Evolutionary conservation across 2,113 vertebrate genomes (phyloP).

Genomic region (Hippocampus guttulatus): DNA sequence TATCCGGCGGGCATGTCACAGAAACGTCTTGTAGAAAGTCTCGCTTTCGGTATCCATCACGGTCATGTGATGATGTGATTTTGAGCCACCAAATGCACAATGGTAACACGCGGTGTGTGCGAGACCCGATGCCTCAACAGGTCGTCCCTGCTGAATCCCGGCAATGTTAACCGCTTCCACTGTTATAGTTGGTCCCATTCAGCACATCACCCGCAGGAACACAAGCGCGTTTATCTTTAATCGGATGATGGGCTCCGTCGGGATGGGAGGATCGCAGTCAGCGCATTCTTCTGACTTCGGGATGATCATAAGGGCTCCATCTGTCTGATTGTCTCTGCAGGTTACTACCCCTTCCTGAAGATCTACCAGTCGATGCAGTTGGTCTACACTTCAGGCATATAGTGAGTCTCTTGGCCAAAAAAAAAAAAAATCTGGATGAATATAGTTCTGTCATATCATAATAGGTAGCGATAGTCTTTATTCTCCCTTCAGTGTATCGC

Average conservation of each 20-base stretch:
- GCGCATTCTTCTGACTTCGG: conserved; percentile 53
- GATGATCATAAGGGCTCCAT: conserved; percentile 12
- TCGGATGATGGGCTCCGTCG: conserved; percentile 39
- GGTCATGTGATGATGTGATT: too few relatives aligned
- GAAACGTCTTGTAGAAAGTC: not conserved
- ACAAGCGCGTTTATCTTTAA: conserved; percentile 59
- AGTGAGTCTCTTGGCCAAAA: conserved; percentile 72
- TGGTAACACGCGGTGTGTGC: not conserved
- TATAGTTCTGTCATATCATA: not conserved
- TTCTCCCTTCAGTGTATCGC: not conserved
- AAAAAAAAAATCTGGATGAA: not conserved
- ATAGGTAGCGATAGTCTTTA: not conserved
- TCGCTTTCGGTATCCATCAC: too few relatives aligned
- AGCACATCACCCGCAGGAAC: conserved; percentile 22
- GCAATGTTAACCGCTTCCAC: conserved; percentile 14
- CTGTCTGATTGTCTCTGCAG: conserved; percentile 54
- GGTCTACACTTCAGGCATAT: conserved; percentile 90
- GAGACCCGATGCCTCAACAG: conserved; percentile 12
- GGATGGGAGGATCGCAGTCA: conserved; percentile 35
- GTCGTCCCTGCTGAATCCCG: conserved; percentile 21
- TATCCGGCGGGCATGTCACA: not conserved
- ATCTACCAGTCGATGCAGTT: conserved; percentile 94
- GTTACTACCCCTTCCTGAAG: conserved; percentile 88
- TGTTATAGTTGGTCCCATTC: not conserved
- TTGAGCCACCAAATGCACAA: not conserved